phyloP scores from a whole-genome alignment of 2,888 invertebrate species.

The Xestobium rufovillosum region DNA sequence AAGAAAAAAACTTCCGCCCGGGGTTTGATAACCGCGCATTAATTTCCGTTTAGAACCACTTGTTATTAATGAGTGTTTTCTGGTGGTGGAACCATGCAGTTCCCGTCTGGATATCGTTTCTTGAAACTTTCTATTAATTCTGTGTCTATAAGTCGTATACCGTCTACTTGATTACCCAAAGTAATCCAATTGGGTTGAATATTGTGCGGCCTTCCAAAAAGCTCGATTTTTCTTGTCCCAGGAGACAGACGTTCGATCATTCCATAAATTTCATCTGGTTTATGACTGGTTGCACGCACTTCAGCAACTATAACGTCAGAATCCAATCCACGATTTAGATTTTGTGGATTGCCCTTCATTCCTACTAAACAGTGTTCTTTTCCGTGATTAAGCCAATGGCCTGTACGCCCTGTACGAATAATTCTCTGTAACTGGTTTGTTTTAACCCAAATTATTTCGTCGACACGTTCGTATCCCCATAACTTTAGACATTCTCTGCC shows the following conservation, averaged over 20 bases:
- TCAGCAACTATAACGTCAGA: slow-evolving; percentile 98
- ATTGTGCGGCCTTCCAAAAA: slow-evolving; percentile 95
- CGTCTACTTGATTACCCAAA: slow-evolving; percentile 93
- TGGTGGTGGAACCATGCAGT: slow-evolving; percentile 49
- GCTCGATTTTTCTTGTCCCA: slow-evolving; percentile 92
- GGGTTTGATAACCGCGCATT: too few relatives aligned
- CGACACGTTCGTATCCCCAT: slow-evolving; percentile 95
- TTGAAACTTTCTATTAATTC: slow-evolving; percentile 84
- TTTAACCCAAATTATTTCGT: slow-evolving; percentile 98
- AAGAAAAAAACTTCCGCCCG: too few relatives aligned
- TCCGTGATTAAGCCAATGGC: slow-evolving; percentile 98
- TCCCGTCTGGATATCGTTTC: slow-evolving; percentile 88
- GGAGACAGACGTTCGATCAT: slow-evolving; percentile 95
- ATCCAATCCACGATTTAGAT: slow-evolving; percentile 87
- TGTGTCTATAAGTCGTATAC: slow-evolving; percentile 86
- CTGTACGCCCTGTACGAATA: slow-evolving; percentile 92
- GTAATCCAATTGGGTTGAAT: slow-evolving; percentile 99
- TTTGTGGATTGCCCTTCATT: slow-evolving; percentile 89
- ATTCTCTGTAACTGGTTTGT: slow-evolving; percentile 96
- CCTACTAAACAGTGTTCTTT: slow-evolving; percentile 97
- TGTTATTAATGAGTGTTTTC: slow-evolving; percentile 28
- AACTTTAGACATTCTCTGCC: slow-evolving; percentile 91
- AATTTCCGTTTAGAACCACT: too few relatives aligned
- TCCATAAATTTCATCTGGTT: slow-evolving; percentile 97
- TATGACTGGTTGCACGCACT: slow-evolving; percentile 95